Percentiles rank a stretch among this genome's conserved stretches.
phyloP scores from a whole-genome alignment of 2,888 invertebrate genomes.

The Brassicogethes aeneus region DNA sequence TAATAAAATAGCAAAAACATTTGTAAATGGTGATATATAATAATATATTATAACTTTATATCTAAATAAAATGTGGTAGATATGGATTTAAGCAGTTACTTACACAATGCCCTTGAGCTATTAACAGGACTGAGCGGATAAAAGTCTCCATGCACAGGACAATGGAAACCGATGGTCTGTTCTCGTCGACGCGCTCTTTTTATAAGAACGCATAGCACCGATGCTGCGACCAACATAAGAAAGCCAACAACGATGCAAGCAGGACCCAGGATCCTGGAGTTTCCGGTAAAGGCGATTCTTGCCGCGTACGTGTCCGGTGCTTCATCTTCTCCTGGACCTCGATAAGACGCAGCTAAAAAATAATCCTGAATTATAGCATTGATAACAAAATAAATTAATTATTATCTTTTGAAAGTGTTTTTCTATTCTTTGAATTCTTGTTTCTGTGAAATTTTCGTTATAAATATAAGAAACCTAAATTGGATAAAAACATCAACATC shows the following conservation, averaged over 20 bases:
- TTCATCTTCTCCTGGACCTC: conserved; percentile 63
- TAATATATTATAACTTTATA: neutral
- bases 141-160: conserved; percentile 70
- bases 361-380: conserved; percentile 6
- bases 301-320: conserved; percentile 63
- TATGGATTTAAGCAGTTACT: conserved; percentile 12
- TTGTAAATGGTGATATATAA: neutral
- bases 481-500: too few species aligned
- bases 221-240: conserved; percentile 59
- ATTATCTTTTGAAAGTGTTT: neutral
- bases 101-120: conserved; percentile 37
- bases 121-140: conserved; percentile 63
- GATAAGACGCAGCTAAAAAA: conserved; percentile 60
- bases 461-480: too few species aligned
- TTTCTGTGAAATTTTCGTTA: too few species aligned
- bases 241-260: conserved; percentile 67
- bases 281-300: conserved; percentile 63
- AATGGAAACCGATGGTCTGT: conserved; percentile 64
- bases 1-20: too few species aligned
- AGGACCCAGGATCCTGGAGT: conserved; percentile 63
- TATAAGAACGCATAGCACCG: conserved; percentile 57
- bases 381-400: neutral
- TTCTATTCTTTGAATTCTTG: too few species aligned
- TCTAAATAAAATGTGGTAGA: neutral
- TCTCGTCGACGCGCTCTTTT: conserved; percentile 57